Conservation (phyloP, 92 coral and sea anemone genomes). For the Porites lobata region DNA sequence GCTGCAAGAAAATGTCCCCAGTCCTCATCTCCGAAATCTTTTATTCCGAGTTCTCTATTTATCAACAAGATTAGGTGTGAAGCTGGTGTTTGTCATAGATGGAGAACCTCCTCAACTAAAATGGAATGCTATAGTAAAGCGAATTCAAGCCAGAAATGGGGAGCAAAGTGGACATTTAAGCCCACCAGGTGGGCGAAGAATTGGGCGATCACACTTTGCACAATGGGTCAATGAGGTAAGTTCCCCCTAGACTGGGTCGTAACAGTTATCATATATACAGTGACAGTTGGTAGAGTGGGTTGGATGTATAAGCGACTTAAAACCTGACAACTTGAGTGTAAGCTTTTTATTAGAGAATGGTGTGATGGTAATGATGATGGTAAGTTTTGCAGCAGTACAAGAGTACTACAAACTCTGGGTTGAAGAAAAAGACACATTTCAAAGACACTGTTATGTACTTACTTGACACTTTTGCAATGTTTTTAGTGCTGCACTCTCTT, state of each 20-base stretch:
- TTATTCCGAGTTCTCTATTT: constrained; percentile 88
- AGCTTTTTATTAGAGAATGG: too few relatives aligned
- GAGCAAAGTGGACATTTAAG: constrained; percentile 10
- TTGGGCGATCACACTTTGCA: constrained; percentile 89
- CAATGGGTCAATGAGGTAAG: constrained; percentile 89
- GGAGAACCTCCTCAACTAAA: constrained; percentile 94
- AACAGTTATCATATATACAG: too few relatives aligned
- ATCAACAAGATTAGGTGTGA: constrained; percentile 83
- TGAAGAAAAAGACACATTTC: too few relatives aligned
- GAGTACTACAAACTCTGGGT: too few relatives aligned
- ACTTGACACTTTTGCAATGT: not conserved
- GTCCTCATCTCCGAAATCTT: constrained; percentile 91
- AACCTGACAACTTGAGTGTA: too few relatives aligned
- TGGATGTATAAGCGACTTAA: too few relatives aligned
- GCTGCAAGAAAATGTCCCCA: constrained; percentile 79
- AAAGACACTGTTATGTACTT: too few relatives aligned
- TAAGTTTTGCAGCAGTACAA: too few relatives aligned
- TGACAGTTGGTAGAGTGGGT: too few relatives aligned
- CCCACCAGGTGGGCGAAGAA: constrained; percentile 33
- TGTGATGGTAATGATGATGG: too few relatives aligned
- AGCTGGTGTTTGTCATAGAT: constrained; percentile 93
- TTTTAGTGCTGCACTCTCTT: constrained; percentile 82
- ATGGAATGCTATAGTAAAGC: constrained; percentile 89
- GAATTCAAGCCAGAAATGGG: constrained; percentile 80
- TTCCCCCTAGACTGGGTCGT: too few relatives aligned